phyloP scores from a whole-genome alignment of 2,797 vertebrate genomes.

The Argyrosomus regius region DNA sequence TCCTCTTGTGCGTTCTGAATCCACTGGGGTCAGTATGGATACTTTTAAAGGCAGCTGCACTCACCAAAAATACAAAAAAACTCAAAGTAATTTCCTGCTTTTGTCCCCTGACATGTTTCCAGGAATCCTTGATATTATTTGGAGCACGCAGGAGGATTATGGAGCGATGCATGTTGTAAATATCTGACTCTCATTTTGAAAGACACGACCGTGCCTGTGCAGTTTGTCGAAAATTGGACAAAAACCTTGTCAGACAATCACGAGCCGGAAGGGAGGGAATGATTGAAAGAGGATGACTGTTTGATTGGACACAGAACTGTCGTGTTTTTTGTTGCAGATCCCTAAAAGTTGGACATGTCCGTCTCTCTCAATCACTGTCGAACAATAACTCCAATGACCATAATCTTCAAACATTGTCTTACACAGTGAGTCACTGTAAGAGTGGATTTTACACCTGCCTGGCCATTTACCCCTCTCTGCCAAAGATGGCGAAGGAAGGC shows the following conservation, averaged over 20 bases:
- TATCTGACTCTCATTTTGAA: constrained; percentile 27
- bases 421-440: too few relatives aligned
- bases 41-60: not conserved
- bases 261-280: not conserved
- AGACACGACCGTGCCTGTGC: constrained; percentile 4
- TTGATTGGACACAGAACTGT: not conserved
- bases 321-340: not conserved
- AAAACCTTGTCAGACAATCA: constrained; percentile 1
- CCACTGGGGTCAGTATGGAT: too few relatives aligned
- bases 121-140: constrained; percentile 6
- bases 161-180: not conserved
- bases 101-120: constrained; percentile 17
- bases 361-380: not conserved
- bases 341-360: not conserved
- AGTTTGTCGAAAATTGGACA: constrained; percentile 5
- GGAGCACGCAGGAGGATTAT: constrained; percentile 41
- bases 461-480: not conserved
- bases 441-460: constrained; percentile 5
- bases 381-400: not conserved
- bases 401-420: not conserved
- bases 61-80: constrained; percentile 11
- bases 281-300: constrained; percentile 6
- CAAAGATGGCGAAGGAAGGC: constrained; percentile 13
- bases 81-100: constrained; percentile 36
- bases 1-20: not conserved